Evolutionary conservation across 2,797 vertebrate genomes (phyloP).

Genomic region (Falco cherrug): DNA sequence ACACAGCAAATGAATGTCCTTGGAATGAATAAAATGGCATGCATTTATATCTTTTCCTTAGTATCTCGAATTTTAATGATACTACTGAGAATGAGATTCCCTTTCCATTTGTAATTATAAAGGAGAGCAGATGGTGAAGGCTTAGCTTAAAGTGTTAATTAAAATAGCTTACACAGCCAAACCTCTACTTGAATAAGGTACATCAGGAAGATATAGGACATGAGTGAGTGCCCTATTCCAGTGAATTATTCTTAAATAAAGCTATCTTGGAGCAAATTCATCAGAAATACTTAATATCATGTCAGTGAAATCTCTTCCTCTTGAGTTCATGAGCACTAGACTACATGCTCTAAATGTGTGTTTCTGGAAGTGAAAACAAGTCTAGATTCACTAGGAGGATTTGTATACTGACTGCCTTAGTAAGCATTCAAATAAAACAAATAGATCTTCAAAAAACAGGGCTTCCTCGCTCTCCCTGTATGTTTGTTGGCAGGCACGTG

Average conservation of each 20-base stretch:
- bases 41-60: conserved; percentile 45
- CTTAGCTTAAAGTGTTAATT: conserved; percentile 76
- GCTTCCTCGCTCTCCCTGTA: not conserved
- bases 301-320: not conserved
- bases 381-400: not conserved
- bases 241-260: conserved; percentile 17
- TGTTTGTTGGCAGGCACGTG: not conserved
- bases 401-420: not conserved
- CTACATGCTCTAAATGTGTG: not conserved
- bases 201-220: not conserved
- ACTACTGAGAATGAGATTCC: conserved; percentile 51
- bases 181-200: conserved; percentile 52
- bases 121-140: conserved; percentile 73
- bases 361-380: not conserved
- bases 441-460: not conserved
- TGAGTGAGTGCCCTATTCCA: not conserved
- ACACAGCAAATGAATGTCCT: conserved; percentile 12
- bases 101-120: conserved; percentile 73
- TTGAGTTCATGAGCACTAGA: not conserved
- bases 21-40: conserved; percentile 18
- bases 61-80: conserved; percentile 71
- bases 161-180: conserved; percentile 68
- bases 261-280: not conserved
- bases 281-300: not conserved
- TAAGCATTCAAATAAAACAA: not conserved